Evolutionary conservation across 2,797 vertebrate species (phyloP), one percentile per base, ranked within the genome.

Genomic region (Galago senegalensis): DNA sequence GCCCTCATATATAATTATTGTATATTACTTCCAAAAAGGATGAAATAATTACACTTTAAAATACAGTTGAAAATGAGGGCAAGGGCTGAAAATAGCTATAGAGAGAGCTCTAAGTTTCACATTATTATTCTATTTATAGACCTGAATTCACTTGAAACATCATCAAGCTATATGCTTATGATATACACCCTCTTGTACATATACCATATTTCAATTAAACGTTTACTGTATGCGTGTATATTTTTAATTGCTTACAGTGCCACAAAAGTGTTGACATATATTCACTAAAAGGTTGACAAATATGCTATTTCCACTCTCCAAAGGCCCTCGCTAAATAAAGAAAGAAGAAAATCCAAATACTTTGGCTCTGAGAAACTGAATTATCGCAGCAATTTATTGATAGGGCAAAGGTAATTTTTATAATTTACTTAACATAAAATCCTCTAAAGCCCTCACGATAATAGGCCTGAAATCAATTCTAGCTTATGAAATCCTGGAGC

Each of bases 111-210:
- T 31, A 11, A 46, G 8, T 58, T 63, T 16, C 13, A 40, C 46
- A 13, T n/a, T 82, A 65, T 43, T 84, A 4, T 81, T 80, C 49
- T 93, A 58, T n/a, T 43, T 94, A 49, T 21, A 87, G 23, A 60
- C 65, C 56, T 72, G 69, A 96, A 92, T 89, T 92, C 46, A 65
- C 34, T 77, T 80, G 46, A 92, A 96, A 94, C 82, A 87, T 46
- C 53, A 63, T 72, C 75, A 67, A 86, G n/a, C 20, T 73, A 37
- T 5, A 84, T 0, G 23, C 14, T 61, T 84, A 70, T 25, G 16
- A 90, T 10, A 49, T 70, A 17, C 0, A 73, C 43, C 3, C 37
- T 58, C 76, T 49, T 83, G 1, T 4, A 75, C 16, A 20, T 46
- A 60, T 29, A 27, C 60, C 81, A 21, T 37, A 83, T 63, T 84